Conservation (phyloP, 2,888 invertebrate species). For the Latrodectus hesperus region DNA sequence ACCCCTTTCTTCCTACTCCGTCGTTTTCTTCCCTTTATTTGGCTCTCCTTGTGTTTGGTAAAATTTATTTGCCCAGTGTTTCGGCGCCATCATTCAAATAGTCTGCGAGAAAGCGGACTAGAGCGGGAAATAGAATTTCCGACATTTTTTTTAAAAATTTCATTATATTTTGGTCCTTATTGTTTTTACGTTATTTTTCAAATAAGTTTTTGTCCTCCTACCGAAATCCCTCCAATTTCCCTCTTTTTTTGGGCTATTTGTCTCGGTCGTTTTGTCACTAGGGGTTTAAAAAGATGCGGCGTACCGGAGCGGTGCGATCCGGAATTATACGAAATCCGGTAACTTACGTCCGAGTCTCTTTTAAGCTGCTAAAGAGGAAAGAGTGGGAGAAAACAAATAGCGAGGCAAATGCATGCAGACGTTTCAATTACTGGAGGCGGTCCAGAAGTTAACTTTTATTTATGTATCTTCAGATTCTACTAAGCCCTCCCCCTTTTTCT, state of each 20-base stretch:
- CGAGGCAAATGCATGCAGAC: neutral
- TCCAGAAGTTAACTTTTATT: neutral
- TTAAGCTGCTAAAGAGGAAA: neutral
- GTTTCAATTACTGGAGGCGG: neutral
- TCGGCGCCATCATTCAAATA: slow-evolving; percentile 57
- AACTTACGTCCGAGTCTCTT: neutral
- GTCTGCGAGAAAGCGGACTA: slow-evolving; percentile 15
- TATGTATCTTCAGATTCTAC: neutral
- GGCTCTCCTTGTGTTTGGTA: slow-evolving; percentile 7
- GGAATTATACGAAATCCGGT: neutral
- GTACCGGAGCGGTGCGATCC: neutral
- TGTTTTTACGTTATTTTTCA: slow-evolving; percentile 20
- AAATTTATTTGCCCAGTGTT: slow-evolving; percentile 64
- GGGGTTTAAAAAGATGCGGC: slow-evolving; percentile 5
- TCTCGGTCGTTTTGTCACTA: slow-evolving; percentile 38
- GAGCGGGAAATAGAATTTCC: slow-evolving; percentile 51
- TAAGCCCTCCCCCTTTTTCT: too few species aligned
- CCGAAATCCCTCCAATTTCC: neutral
- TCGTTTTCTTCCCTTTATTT: slow-evolving; percentile 15
- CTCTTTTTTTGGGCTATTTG: slow-evolving; percentile 42
- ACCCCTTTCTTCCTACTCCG: slow-evolving; percentile 3
- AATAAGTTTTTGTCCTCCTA: slow-evolving; percentile 36
- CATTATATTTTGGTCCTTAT: slow-evolving; percentile 6
- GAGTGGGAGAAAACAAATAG: slow-evolving; percentile 1
- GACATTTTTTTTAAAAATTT: slow-evolving; percentile 20